Evolutionary conservation across 2,888 invertebrate genomes (phyloP), one percentile per base, ranked within the genome.

Genomic region (Pocota personata): DNA sequence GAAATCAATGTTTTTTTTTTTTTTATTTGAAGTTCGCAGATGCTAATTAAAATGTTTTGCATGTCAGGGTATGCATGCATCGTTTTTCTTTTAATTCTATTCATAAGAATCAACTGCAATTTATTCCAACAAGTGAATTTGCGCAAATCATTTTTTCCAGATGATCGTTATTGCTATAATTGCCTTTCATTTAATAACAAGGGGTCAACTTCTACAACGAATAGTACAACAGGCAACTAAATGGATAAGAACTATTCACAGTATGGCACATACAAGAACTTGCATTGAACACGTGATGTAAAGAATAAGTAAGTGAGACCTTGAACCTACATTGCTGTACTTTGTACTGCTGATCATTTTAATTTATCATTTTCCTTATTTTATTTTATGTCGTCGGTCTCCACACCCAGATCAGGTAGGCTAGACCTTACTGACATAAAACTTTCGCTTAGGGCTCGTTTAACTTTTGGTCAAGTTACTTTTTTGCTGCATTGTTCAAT

Each of bases 111-210:
- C 14, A 14, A 6, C 4, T 12, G 3, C 21, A 48, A 48, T 48
- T 48, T 48, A 16, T 48, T 5, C 16, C 3, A 46, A 19, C 19
- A 21, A 8, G 21, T 24, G 21, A 24, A 7, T 3, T 58, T n/a
- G 21, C 12, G 37, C 5, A 3, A n/a, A 24, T 37, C 14, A 37
- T 37, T 58, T 58, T 52, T 60, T 40, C 30, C 21, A 32, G 46
- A 64, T 66, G 46, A 75, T 58, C 24, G 7, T 35, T 52, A 71
- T 71, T 71, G 60, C 16, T 62, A 50, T 62, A 78, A 71, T 78
- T 78, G 77, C 7, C 60, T 35, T 52, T 27, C 27, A 78, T 62
- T 78, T 52, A 78, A 55, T 55, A 43, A 60, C 48, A 58, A 24
- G 77, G 52, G 77, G 77, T 60, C 77, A 77, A 69, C 27, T 40